Conservation (phyloP, 1,140 invertebrate genomes). For the Parasteatoda tepidariorum region DNA sequence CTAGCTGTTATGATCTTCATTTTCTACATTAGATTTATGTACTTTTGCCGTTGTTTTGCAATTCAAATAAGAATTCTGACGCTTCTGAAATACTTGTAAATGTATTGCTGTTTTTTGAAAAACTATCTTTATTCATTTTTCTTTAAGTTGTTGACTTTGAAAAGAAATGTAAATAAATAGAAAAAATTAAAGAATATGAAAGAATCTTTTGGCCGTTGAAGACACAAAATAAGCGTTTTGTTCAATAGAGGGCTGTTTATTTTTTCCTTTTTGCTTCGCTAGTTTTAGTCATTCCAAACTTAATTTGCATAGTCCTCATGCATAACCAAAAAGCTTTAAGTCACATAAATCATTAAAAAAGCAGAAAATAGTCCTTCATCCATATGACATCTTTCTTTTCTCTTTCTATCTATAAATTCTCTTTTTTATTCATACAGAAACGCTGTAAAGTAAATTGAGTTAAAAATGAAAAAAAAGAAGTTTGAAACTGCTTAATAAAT, state of each 20-base stretch:
- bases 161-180: slow-evolving; percentile 15
- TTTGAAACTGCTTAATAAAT: neutral
- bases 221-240: slow-evolving; percentile 12
- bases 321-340: slow-evolving; percentile 40
- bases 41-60: slow-evolving; percentile 1
- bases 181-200: neutral
- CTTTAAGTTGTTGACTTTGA: slow-evolving; percentile 6
- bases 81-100: slow-evolving; percentile 7
- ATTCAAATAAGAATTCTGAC: slow-evolving; percentile 24
- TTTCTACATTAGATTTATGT: neutral
- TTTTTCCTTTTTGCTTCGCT: slow-evolving; percentile 3
- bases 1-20: neutral
- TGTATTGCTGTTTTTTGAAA: neutral
- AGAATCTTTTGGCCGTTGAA: slow-evolving; percentile 24
- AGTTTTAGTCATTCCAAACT: slow-evolving; percentile 47
- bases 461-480: too few relatives aligned
- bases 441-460: neutral
- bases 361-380: slow-evolving; percentile 36
- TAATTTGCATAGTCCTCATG: slow-evolving; percentile 49
- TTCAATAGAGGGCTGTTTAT: slow-evolving; percentile 1
- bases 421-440: neutral
- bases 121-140: slow-evolving; percentile 48
- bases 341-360: slow-evolving; percentile 53
- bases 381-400: slow-evolving; percentile 24
- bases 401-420: neutral